These are phyloP conservation scores for Malacoraja senta DNA, from an alignment of 2,797 vertebrate genomes.

Conservation along the genomic window DNA sequence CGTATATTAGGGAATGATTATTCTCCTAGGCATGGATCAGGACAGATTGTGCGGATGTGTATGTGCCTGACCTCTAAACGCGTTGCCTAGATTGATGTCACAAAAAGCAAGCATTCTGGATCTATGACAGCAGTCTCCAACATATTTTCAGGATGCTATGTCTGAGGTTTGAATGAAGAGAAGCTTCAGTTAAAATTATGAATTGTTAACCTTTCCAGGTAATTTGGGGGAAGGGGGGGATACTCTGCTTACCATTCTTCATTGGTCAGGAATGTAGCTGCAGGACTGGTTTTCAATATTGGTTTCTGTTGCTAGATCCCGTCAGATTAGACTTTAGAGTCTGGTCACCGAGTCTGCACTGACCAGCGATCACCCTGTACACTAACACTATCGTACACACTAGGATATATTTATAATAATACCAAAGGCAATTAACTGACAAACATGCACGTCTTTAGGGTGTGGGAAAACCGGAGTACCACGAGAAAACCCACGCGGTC, in stretches of 20 bases:
- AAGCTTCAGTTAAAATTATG: background rate
- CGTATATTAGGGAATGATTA: background rate
- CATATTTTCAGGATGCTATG: background rate
- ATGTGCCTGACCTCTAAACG: background rate
- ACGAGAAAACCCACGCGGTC: too few species aligned
- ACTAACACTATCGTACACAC: too few species aligned
- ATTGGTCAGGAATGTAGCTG: background rate
- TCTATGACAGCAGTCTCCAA: background rate
- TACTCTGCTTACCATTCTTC: background rate
- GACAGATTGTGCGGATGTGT: background rate
- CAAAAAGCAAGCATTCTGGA: background rate
- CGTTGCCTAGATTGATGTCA: background rate
- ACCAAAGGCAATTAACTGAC: too few species aligned
- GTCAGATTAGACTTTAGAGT: too few species aligned
- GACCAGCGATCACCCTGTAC: too few species aligned
- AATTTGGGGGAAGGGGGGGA: background rate
- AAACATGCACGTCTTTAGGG: too few species aligned
- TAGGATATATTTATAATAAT: too few species aligned
- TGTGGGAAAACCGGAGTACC: too few species aligned
- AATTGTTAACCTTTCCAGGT: background rate
- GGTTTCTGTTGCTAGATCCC: background rate
- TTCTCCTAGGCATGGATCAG: background rate
- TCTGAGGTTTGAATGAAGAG: background rate
- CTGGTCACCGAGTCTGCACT: too few species aligned
- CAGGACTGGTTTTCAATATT: background rate